Evolutionary conservation across 2,888 invertebrate species (phyloP).

Genomic region (Cremastobaeus sp.): DNA sequence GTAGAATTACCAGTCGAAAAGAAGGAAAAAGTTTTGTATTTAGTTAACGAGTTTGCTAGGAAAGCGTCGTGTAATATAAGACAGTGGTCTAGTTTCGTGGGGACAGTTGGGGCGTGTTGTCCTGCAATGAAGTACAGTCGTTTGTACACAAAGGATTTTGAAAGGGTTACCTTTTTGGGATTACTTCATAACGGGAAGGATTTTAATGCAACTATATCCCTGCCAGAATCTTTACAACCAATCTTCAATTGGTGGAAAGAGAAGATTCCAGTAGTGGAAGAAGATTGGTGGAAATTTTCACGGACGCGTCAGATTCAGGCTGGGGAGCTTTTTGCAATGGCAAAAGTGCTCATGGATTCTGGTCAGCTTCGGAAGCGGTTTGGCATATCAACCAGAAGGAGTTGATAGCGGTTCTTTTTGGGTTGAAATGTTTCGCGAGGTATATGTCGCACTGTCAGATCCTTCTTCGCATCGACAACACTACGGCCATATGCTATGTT

Average conservation of each 20-base stretch:
- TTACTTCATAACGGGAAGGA: not conserved
- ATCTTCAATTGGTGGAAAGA: not conserved
- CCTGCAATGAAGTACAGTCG: not conserved
- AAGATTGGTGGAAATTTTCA: not conserved
- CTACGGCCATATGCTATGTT: conserved; percentile 60
- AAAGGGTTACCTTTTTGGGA: not conserved
- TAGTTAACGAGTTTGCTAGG: not conserved
- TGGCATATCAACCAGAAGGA: not conserved
- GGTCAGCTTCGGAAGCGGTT: not conserved
- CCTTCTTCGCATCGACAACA: conserved; percentile 62
- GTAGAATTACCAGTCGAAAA: not conserved
- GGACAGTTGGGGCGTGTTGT: not conserved
- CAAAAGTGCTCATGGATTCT: not conserved
- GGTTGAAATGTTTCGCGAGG: not conserved
- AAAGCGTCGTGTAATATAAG: not conserved
- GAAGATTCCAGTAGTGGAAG: not conserved
- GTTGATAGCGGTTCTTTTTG: not conserved
- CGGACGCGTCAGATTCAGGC: not conserved
- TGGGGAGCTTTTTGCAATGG: not conserved
- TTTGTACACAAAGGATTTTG: not conserved
- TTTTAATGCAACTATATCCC: not conserved
- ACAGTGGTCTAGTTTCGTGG: not conserved
- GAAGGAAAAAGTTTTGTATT: not conserved
- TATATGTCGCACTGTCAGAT: conserved; percentile 40
- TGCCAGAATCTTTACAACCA: not conserved